A percentile compares a stretch with the other conserved stretches of the same genome.
phyloP scores from a whole-genome alignment of 2,797 vertebrate genomes.

The Limnodromus scolopaceus region DNA sequence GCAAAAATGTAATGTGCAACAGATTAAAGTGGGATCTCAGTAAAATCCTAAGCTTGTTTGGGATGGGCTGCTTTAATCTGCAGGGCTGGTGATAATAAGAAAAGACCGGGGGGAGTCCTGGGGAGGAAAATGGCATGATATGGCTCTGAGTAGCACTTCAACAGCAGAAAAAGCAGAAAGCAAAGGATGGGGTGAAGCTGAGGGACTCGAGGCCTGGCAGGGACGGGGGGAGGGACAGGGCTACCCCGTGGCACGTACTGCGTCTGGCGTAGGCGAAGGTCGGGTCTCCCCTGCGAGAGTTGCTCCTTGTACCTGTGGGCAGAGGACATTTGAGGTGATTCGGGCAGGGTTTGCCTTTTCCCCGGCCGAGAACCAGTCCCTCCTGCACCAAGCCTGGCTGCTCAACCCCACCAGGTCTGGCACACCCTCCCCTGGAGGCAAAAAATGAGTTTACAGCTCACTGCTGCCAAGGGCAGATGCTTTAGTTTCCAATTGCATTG shows the following conservation, averaged over 20 bases:
- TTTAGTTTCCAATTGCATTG: background rate
- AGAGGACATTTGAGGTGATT: background rate
- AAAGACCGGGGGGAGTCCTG: background rate
- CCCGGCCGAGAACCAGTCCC: background rate
- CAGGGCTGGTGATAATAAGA: background rate
- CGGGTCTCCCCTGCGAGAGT: background rate
- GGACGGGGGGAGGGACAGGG: background rate
- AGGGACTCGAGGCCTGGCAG: rapidly evolving
- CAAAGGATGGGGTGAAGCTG: background rate
- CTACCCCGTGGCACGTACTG: background rate
- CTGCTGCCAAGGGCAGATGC: background rate
- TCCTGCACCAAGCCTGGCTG: rapidly evolving
- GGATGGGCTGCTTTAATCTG: background rate
- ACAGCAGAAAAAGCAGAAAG: background rate
- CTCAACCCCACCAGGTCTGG: rapidly evolving
- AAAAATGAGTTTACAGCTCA: slow-evolving; percentile 63
- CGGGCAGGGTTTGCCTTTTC: background rate
- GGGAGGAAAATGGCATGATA: background rate
- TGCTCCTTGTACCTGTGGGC: slow-evolving; percentile 19
- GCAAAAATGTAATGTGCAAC: background rate
- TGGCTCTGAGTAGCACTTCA: background rate
- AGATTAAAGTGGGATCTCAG: background rate
- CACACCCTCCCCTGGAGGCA: slow-evolving; percentile 82
- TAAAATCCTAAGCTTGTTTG: background rate
- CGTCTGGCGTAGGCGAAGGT: slow-evolving; percentile 46